Base-by-base conservation (phyloP, 1,140 invertebrate genomes). In the Stenopsyche tienmushanensis region DNA sequence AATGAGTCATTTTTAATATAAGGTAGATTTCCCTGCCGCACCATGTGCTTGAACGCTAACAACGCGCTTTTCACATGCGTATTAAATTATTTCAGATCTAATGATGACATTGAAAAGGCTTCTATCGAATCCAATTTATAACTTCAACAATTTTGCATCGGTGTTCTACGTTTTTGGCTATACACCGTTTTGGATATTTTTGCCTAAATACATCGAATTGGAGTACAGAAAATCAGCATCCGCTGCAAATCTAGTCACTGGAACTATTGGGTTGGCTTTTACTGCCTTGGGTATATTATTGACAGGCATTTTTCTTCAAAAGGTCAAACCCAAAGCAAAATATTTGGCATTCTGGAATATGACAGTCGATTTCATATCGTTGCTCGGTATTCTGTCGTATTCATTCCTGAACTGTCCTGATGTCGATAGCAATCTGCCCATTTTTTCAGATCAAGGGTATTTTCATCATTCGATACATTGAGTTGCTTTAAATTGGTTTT, bases 181-280 rank as follows among this genome's bases (percentile, higher is more conserved):
- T 66, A 85, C 86, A 75, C 88, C 88, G 0, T 90, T 89, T 69
- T 88, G 85, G 83, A 88, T 89, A 3, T 90, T 88, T 68, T 83
- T 88, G 75, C 88, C 88, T 0, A 90, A 90, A 72, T 90, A 90
- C 63, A 87, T 90, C 55, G 88, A 90, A 75, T 85, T 84, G 0
- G 87, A 89, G 73, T 91, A 88, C 72, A 83, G 85, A 64, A 85
- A 89, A 69, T 88, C 88, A 10, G 86, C 88, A 1, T 86, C 86
- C 0, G 81, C 82, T 0, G 87, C 88, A 0, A 77, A 84, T 23
- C 73, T 88, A 49, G 84, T 88, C 7, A 88, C 87, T 44, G 88
- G 88, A 50, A 84, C 83, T 3, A 85, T 88, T 5, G 87, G 88
- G 2, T 74, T 91, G 21, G 76, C 88, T 2, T 88, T 88, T 73